A percentile compares a stretch with the other conserved stretches of the same genome.
Conservation (phyloP, 2,113 vertebrate genomes). For the Peucedramus taeniatus region DNA sequence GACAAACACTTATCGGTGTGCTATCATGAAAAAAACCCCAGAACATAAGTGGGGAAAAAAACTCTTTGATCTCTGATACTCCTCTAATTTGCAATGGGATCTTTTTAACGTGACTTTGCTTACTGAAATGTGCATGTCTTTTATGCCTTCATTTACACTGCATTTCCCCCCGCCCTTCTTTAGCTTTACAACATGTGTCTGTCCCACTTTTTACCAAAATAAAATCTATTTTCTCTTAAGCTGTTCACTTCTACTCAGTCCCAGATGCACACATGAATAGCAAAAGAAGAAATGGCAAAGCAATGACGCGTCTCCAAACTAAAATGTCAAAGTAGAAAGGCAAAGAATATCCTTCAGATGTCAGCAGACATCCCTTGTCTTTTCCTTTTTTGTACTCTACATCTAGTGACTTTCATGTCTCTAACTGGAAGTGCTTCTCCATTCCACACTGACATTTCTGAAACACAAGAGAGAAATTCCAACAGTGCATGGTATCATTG, state of each 20-base stretch:
- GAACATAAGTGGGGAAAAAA: background rate
- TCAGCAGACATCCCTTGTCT: background rate
- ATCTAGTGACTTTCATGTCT: background rate
- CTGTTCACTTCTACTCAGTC: background rate
- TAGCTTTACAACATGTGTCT: background rate
- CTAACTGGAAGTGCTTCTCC: background rate
- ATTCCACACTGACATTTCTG: background rate
- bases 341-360: background rate
- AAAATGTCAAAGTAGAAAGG: background rate
- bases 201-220: background rate
- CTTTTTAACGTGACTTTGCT: background rate
- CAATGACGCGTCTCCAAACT: background rate
- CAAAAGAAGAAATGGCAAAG: background rate
- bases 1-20: background rate
- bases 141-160: background rate
- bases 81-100: background rate
- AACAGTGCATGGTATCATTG: rapidly evolving
- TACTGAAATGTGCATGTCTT: background rate
- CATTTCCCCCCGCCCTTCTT: background rate
- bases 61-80: background rate
- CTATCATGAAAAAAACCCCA: background rate
- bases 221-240: background rate
- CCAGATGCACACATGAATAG: background rate
- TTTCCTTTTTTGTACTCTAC: background rate
- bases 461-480: background rate